These are phyloP conservation scores for Leptinotarsa haldemani DNA, from an alignment of 2,888 invertebrate genomes.

Conservation along the genomic window DNA sequence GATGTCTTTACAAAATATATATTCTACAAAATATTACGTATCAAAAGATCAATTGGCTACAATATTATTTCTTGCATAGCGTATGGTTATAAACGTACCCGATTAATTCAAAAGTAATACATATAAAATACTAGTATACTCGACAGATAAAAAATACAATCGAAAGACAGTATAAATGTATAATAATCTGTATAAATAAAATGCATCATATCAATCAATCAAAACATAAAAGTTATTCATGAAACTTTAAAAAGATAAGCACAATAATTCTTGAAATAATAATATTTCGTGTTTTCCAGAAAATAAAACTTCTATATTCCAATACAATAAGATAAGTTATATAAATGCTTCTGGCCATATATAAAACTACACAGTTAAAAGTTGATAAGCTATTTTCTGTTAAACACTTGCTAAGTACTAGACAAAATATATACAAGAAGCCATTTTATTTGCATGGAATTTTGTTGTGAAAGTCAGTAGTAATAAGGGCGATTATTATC, in stretches of 20 bases:
- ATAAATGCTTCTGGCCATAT: constrained; percentile 39
- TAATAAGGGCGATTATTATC: constrained; percentile 36
- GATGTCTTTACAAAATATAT: constrained; percentile 61
- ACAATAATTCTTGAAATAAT: constrained; percentile 18
- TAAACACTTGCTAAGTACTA: constrained; percentile 56
- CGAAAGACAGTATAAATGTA: constrained; percentile 32
- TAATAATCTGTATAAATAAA: constrained; percentile 43
- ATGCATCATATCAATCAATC: constrained; percentile 38
- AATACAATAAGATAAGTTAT: constrained; percentile 28
- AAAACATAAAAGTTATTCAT: constrained; percentile 36
- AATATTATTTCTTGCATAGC: constrained; percentile 47
- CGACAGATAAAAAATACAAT: constrained; percentile 29
- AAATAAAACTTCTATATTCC: constrained; percentile 7
- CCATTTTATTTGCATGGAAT: constrained; percentile 45
- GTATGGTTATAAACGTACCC: constrained; percentile 41
- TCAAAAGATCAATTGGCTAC: constrained; percentile 55
- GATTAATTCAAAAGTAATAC: constrained; percentile 27
- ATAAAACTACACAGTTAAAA: not conserved
- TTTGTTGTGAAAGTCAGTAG: constrained; percentile 35
- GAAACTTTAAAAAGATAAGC: constrained; percentile 22
- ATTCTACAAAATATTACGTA: constrained; percentile 58
- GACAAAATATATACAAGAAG: constrained; percentile 52
- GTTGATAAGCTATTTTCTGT: constrained; percentile 36
- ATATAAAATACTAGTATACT: constrained; percentile 37
- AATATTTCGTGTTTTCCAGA: constrained; percentile 19